Percentiles rank a stretch among this genome's conserved stretches.
Conservation (phyloP, 2,888 invertebrate species). For the Vesta saturnalis region DNA sequence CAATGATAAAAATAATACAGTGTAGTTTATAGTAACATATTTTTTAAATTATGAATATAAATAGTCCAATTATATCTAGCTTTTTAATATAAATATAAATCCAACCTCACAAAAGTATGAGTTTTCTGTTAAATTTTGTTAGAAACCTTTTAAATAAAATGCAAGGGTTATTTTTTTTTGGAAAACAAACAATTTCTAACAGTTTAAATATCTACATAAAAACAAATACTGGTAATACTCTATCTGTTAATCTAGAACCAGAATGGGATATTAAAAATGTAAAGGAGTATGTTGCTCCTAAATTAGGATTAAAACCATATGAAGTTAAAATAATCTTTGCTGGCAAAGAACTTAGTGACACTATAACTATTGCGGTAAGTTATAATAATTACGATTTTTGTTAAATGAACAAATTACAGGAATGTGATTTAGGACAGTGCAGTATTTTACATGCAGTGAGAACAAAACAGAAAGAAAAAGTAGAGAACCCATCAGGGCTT, state of each 20-base stretch:
- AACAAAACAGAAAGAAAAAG: conserved; percentile 60
- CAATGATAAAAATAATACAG: too few relatives aligned
- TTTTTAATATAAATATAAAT: too few relatives aligned
- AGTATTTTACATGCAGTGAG: conserved; percentile 77
- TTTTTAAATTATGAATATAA: too few relatives aligned
- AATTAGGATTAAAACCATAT: conserved; percentile 72
- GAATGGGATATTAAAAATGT: conserved; percentile 79
- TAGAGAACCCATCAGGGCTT: too few relatives aligned
- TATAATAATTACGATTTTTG: too few relatives aligned
- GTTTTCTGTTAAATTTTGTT: conserved; percentile 67
- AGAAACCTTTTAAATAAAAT: conserved; percentile 68
- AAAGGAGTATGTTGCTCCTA: conserved; percentile 75
- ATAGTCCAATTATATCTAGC: too few relatives aligned
- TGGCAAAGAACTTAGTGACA: conserved; percentile 79
- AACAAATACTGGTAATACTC: conserved; percentile 72
- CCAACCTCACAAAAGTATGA: too few relatives aligned
- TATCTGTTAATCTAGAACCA: conserved; percentile 75
- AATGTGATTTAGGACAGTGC: conserved; percentile 82
- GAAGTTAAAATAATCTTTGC: conserved; percentile 83
- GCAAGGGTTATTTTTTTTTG: conserved; percentile 71
- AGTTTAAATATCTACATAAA: conserved; percentile 74
- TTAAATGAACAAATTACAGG: conserved; percentile 61
- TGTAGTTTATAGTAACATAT: too few relatives aligned
- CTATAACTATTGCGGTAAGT: conserved; percentile 73
- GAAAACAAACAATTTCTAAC: conserved; percentile 69